These are phyloP conservation scores for Halesus radiatus DNA, from an alignment of 1,140 invertebrate species.

Conservation along the genomic window DNA sequence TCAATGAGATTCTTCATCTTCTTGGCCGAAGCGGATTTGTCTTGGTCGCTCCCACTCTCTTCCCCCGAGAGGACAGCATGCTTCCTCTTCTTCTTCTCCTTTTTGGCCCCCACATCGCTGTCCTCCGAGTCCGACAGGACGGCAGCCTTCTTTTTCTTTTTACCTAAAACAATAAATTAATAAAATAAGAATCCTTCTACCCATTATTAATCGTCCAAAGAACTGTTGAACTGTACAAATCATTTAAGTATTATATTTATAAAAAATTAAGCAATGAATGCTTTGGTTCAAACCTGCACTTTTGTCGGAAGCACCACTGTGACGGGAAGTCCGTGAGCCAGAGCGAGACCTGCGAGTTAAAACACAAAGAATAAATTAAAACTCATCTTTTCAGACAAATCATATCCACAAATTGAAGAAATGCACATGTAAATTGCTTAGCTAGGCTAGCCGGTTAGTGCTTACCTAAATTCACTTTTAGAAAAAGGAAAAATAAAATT, in stretches of 20 bases:
- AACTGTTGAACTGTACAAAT: too few species aligned
- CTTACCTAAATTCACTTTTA: too few species aligned
- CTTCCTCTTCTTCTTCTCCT: slow-evolving; percentile 51
- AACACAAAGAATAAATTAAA: background rate
- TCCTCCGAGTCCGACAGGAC: slow-evolving; percentile 72
- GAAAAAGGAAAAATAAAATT: too few species aligned
- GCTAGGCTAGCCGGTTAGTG: too few species aligned
- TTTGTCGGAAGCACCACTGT: slow-evolving; percentile 58
- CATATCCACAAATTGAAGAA: too few species aligned
- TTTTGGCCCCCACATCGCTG: slow-evolving; percentile 58
- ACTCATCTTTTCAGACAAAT: too few species aligned
- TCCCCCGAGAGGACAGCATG: slow-evolving; percentile 52
- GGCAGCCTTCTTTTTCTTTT: slow-evolving; percentile 46
- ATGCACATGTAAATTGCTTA: too few species aligned
- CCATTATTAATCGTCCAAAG: too few species aligned
- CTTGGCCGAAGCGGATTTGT: slow-evolving; percentile 59
- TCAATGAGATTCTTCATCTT: slow-evolving; percentile 66
- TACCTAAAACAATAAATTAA: too few species aligned
- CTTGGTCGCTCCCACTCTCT: slow-evolving; percentile 62
- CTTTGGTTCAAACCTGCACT: slow-evolving; percentile 22
- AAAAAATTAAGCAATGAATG: too few species aligned
- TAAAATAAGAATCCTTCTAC: too few species aligned
- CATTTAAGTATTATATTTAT: too few species aligned
- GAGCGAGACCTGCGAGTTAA: slow-evolving; percentile 46
- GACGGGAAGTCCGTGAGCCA: slow-evolving; percentile 50